Evolutionary conservation across 2,113 vertebrate genomes (phyloP).

Genomic region (Thinocorus orbignyianus): DNA sequence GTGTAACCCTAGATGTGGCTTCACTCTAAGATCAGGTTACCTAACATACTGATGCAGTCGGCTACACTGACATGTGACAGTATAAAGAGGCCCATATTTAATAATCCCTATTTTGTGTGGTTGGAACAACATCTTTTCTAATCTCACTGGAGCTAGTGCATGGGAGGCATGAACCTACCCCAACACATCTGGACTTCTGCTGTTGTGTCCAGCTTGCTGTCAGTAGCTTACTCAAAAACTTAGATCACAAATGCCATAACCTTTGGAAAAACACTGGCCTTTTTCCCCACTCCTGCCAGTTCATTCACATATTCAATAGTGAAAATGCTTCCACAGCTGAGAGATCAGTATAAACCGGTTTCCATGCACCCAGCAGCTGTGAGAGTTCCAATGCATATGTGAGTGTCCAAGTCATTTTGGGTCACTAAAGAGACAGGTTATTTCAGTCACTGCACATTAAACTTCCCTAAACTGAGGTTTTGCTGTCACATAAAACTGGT

Average conservation of each 20-base stretch:
- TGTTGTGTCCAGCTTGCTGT: not conserved
- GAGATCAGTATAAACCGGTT: not conserved
- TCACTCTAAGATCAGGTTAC: not conserved
- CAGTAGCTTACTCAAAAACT: not conserved
- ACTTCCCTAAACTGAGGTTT: not conserved
- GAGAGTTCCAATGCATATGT: not conserved
- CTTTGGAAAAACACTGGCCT: not conserved
- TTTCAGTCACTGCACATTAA: slow-evolving; percentile 7
- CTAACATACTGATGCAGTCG: not conserved
- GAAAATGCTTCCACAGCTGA: slow-evolving; percentile 10
- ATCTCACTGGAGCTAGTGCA: not conserved
- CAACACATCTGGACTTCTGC: not conserved
- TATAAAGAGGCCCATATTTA: not conserved
- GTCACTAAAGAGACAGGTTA: slow-evolving; percentile 1
- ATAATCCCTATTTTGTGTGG: not conserved
- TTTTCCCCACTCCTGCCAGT: not conserved
- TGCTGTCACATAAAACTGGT: not conserved
- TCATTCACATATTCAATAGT: not conserved
- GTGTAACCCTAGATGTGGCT: not conserved
- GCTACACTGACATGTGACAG: not conserved
- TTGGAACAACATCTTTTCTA: not conserved
- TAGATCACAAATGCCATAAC: not conserved
- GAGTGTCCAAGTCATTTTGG: not conserved
- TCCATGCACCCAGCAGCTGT: not conserved
- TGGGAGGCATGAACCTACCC: not conserved